phyloP scores from a whole-genome alignment of 2,888 invertebrate genomes.

The Cheilosia urbana region DNA sequence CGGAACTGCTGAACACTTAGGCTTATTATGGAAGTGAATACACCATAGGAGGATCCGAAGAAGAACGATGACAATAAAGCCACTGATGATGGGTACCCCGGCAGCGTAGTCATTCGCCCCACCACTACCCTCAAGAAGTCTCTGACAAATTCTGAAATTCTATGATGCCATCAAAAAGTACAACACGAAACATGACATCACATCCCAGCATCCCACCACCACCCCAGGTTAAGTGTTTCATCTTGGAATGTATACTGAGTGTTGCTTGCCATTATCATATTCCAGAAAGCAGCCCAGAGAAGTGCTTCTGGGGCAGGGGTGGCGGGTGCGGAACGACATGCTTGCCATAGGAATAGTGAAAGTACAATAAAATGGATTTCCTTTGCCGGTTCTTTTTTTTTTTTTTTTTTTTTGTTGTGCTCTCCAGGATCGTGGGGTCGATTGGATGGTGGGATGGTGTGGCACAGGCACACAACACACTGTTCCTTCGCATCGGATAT shows the following conservation, averaged over 20 bases:
- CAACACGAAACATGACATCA: slow-evolving; percentile 75
- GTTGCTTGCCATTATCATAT: slow-evolving; percentile 74
- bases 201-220: slow-evolving; percentile 23
- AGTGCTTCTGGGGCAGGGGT: slow-evolving; percentile 35
- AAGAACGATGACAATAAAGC: slow-evolving; percentile 71
- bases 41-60: slow-evolving; percentile 17
- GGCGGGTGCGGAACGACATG: slow-evolving; percentile 14
- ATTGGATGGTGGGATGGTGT: slow-evolving; percentile 14
- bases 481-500: slow-evolving; percentile 66
- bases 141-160: slow-evolving; percentile 73
- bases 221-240: slow-evolving; percentile 74
- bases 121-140: slow-evolving; percentile 27
- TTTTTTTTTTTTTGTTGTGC: background rate
- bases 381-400: background rate
- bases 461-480: slow-evolving; percentile 15
- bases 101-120: slow-evolving; percentile 30
- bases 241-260: slow-evolving; percentile 72
- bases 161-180: slow-evolving; percentile 75
- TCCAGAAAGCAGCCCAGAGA: slow-evolving; percentile 55
- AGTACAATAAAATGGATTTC: slow-evolving; percentile 71
- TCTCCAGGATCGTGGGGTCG: background rate
- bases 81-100: slow-evolving; percentile 69
- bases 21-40: slow-evolving; percentile 66
- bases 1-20: slow-evolving; percentile 72
- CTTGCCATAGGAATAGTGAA: slow-evolving; percentile 50